Percentiles rank a stretch among this genome's conserved stretches.
Evolutionary conservation across 2,797 vertebrate genomes (phyloP).

Genomic region (Spheniscus humboldti): DNA sequence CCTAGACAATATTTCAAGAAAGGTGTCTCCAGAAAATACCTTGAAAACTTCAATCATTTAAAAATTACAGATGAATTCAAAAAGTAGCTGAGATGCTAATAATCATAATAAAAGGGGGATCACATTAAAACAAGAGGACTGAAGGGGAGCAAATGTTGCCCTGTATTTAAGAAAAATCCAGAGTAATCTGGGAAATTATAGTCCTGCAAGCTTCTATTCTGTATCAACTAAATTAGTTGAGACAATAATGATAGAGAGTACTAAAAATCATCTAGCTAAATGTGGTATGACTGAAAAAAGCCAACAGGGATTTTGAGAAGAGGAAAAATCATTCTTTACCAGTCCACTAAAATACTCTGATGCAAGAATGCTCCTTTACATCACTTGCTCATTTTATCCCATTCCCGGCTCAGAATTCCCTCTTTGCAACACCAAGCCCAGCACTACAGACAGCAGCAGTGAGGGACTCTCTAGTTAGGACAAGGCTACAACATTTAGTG

Average conservation of each 20-base stretch:
- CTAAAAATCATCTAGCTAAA: constrained; percentile 28
- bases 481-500: not conserved
- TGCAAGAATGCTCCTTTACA: not conserved
- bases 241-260: constrained; percentile 25
- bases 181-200: not conserved
- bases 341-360: not conserved
- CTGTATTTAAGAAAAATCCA: not conserved
- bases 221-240: constrained; percentile 5
- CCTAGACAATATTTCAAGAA: not conserved
- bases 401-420: not conserved
- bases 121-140: not conserved
- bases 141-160: not conserved
- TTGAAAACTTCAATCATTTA: not conserved
- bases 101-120: not conserved
- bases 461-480: not conserved
- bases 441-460: not conserved
- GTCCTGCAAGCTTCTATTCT: not conserved
- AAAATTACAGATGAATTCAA: not conserved
- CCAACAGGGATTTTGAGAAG: not conserved
- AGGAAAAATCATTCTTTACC: not conserved
- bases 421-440: not conserved
- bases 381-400: not conserved
- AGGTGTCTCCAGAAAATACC: not conserved
- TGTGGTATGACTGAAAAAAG: not conserved
- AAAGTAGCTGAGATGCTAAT: not conserved